Base-by-base conservation (phyloP, 1,140 invertebrate genomes). In the Lanistes nyassanus region DNA sequence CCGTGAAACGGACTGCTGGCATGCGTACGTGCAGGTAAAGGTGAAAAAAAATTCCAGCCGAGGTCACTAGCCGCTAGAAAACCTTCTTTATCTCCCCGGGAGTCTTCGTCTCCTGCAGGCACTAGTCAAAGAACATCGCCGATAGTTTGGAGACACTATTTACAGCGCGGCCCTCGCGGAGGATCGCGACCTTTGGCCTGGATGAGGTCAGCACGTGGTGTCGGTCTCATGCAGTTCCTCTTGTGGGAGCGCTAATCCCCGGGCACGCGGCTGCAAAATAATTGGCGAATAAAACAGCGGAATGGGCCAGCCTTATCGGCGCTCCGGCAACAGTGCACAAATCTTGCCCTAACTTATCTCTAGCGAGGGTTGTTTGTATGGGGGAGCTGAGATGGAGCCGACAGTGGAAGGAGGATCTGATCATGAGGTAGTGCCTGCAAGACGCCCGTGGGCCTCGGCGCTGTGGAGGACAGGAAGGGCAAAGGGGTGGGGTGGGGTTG, bases 251-350 rank as follows among this genome's bases (percentile, higher is more conserved):
- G 68, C 53, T 70, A 70, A 70, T 70, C 68, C 68, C n/a, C 29
- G 29, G 37, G 9, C 51, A 70, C 56, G 56, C 31, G 68, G 9
- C 23, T 26, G 68, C 51, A 34, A 70, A 70, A 70, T 70, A 70
- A 70, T 70, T 70, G 68, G 68, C 51, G 53, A 56, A 70, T 70
- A 70, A 70, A 70, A 55, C 68, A 70, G 68, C 47, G 68, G 68
- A 70, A 70, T 58, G 53, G 53, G 51, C 34, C 29, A 21, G n/a
- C 39, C 13, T 58, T 70, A 70, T 70, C 68, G 53, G 42, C 51
- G n/a, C 31, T 26, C n/a, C 56, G 68, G 68, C 68, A 70, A 70
- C 55, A 55, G 68, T 51, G 53, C 68, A 70, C 68, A 70, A 70
- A 70, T 70, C 68, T 70, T 70, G 16, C 68, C 26, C 66, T 51